Conservation (phyloP, 2,113 vertebrate genomes). For the Brachypodius melanocephalos region DNA sequence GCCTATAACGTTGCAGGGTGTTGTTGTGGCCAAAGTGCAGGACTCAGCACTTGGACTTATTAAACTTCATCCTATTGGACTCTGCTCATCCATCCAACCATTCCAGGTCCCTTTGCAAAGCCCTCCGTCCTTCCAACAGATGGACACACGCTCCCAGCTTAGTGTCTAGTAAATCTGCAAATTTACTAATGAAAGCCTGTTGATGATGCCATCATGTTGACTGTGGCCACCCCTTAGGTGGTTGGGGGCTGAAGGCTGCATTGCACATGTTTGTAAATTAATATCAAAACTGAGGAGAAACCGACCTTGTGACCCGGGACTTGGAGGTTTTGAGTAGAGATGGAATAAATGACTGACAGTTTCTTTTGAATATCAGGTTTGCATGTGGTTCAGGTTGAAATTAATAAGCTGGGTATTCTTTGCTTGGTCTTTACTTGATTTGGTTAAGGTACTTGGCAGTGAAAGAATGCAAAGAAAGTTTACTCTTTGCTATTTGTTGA, state of each 20-base stretch:
- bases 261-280: neutral
- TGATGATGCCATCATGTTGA: neutral
- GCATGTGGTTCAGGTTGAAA: neutral
- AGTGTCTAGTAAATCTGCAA: too few relatives aligned
- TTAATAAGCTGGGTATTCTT: neutral
- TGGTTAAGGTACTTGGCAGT: neutral
- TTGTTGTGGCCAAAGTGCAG: too few relatives aligned
- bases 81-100: too few relatives aligned
- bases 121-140: too few relatives aligned
- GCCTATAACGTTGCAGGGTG: too few relatives aligned
- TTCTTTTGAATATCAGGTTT: neutral
- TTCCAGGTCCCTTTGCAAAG: too few relatives aligned
- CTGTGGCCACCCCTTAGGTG: neutral
- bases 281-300: neutral
- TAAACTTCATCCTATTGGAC: too few relatives aligned
- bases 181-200: too few relatives aligned
- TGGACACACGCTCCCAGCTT: too few relatives aligned
- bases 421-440: neutral
- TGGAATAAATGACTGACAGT: neutral
- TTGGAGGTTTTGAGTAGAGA: rapidly evolving
- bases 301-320: neutral
- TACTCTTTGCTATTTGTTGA: neutral
- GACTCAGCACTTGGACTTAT: too few relatives aligned
- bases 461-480: neutral
- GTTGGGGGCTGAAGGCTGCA: neutral